Base-by-base conservation (phyloP, 2,888 invertebrate genomes). In the Thera britannica region DNA sequence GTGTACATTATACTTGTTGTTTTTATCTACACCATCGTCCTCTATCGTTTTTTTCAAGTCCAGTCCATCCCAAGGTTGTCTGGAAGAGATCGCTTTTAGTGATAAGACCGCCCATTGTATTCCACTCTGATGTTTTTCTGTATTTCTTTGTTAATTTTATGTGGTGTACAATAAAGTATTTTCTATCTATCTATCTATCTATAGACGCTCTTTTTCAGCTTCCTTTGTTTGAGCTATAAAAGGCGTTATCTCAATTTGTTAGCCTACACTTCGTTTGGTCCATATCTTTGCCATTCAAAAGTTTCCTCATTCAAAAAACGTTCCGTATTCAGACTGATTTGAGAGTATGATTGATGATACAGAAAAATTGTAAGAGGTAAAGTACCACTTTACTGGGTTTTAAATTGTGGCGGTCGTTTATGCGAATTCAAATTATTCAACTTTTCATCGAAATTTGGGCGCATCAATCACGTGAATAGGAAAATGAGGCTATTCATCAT, bases 281-380 rank as follows among this genome's bases (percentile, higher is more conserved):
- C 78, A 77, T 81, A 82, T 81, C 78, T 81, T 79, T 60, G 77
- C 80, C 76, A 79, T 81, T 82, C 81, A 83, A 78, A 80, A 78
- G 76, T 76, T 74, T 76, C 79, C 73, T 77, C 77, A 81, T 81
- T 81, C 80, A 82, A 83, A 83, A 81, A 82, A 78, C 76, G 75
- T 77, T 79, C 76, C 78, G 83, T 83, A 83, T 84, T 78, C 78
- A 76, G 78, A 85, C 83, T 83, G 78, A 85, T 84, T 86, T 85
- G 80, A 86, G 84, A 87, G 84, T 84, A 85, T 86, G 86, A 87
- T 87, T 87, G 85, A 87, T 86, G 85, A 80, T 79, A 78, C 80
- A 79, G 80, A 79, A 80, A 77, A 83, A 82, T 79, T 77, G 77
- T 77, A 76, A 76, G 77, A 83, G 83, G 81, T 82, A 82, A 83